Conservation (phyloP, 2,797 vertebrate species). For the Salarias fasciatus region DNA sequence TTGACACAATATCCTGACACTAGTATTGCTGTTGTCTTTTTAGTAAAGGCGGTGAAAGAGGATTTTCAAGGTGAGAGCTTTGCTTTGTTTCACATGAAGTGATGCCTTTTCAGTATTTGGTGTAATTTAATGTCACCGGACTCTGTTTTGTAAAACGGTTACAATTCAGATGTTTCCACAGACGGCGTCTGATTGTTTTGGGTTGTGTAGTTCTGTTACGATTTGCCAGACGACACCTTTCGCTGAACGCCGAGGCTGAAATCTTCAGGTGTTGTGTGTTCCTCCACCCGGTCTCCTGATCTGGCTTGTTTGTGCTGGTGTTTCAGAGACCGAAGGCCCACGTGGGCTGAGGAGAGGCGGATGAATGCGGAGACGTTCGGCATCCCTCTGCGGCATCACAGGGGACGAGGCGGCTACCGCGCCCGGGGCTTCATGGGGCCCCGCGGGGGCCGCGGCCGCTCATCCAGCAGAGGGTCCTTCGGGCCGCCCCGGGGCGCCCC, state of each 20-base stretch:
- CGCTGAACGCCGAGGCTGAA: too few species aligned
- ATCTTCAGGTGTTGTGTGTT: too few species aligned
- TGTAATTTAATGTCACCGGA: background rate
- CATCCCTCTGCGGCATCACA: conserved; percentile 90
- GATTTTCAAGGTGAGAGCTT: conserved; percentile 69
- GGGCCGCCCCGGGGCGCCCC: conserved; percentile 82
- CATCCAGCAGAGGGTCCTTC: conserved; percentile 83
- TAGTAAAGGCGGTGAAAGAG: conserved; percentile 76
- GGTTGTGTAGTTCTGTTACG: too few species aligned
- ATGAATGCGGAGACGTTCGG: conserved; percentile 97
- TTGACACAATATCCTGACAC: conserved; percentile 3
- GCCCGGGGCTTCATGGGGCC: conserved; percentile 89
- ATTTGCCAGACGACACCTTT: too few species aligned
- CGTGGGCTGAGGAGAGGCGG: conserved; percentile 96
- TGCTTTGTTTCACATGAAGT: background rate
- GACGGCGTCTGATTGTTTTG: too few species aligned
- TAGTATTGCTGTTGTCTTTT: conserved; percentile 17
- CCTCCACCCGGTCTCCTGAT: too few species aligned
- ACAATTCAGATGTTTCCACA: too few species aligned
- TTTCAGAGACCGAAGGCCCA: conserved; percentile 90
- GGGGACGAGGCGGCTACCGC: conserved; percentile 90
- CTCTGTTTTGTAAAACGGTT: conserved; percentile 2
- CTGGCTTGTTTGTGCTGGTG: conserved; percentile 3
- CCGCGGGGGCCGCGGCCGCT: conserved; percentile 90
- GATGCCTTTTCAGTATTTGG: background rate